Conservation (phyloP, 2,888 invertebrate genomes). For the Lissonota sp. region DNA sequence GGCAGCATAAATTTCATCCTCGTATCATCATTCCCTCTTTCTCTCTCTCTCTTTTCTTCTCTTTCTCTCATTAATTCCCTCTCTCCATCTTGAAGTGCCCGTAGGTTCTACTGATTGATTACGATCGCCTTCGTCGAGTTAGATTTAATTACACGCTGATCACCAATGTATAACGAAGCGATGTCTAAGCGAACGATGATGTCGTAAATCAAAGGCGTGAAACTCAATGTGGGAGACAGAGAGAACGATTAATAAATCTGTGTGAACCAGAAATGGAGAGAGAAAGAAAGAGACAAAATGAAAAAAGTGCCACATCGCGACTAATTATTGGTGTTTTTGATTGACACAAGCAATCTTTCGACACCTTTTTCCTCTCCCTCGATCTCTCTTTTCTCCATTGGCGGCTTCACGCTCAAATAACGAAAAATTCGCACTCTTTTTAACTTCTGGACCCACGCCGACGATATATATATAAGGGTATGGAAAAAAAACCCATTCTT, state of each 20-base stretch:
- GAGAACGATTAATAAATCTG: background rate
- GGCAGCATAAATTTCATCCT: slow-evolving; percentile 46
- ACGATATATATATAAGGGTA: background rate
- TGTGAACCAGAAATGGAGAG: slow-evolving; percentile 16
- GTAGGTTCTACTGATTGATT: slow-evolving; percentile 63
- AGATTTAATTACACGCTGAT: slow-evolving; percentile 61
- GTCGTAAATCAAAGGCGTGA: slow-evolving; percentile 62
- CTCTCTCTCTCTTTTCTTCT: background rate
- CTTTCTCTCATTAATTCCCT: background rate
- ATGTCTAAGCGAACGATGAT: slow-evolving; percentile 49
- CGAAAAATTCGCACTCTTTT: slow-evolving; percentile 22
- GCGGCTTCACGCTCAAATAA: slow-evolving; percentile 9
- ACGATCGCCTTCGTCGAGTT: slow-evolving; percentile 63
- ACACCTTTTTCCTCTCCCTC: slow-evolving; percentile 22
- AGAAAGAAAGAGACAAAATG: slow-evolving; percentile 27
- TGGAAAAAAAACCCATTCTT: background rate
- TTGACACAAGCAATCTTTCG: slow-evolving; percentile 58
- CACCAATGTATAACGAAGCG: slow-evolving; percentile 48
- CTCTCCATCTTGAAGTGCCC: background rate
- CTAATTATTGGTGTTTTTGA: slow-evolving; percentile 59
- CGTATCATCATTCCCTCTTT: slow-evolving; percentile 4
- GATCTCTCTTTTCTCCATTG: background rate
- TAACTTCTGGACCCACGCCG: background rate
- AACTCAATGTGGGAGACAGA: slow-evolving; percentile 17
- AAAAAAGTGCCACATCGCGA: slow-evolving; percentile 41